A percentile compares a stretch with the other conserved stretches of the same genome.
Evolutionary conservation across 2,888 invertebrate species (phyloP).

Genomic region (Eurytoma adleriae): DNA sequence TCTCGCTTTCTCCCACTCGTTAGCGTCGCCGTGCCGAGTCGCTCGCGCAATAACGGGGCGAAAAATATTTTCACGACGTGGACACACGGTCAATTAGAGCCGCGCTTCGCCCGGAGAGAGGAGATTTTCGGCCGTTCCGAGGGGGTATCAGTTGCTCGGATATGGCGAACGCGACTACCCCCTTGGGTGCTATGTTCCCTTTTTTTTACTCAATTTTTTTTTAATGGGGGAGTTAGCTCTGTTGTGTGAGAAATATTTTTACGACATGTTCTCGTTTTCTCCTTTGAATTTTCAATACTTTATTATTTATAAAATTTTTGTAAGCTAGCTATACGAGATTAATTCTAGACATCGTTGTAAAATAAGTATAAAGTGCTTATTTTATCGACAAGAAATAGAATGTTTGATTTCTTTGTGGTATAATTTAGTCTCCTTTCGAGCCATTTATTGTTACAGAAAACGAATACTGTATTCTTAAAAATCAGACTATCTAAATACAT

Average conservation of each 20-base stretch:
- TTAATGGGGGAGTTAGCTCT: neutral
- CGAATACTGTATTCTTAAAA: too few relatives aligned
- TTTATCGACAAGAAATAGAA: too few relatives aligned
- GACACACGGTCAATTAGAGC: constrained; percentile 21
- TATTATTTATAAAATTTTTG: too few relatives aligned
- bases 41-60: neutral
- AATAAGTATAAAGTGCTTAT: too few relatives aligned
- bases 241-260: neutral
- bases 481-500: too few relatives aligned
- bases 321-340: too few relatives aligned
- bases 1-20: constrained; percentile 19
- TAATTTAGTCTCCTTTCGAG: too few relatives aligned
- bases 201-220: neutral
- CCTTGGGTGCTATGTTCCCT: neutral
- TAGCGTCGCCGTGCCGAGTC: neutral
- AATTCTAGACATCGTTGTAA: too few relatives aligned
- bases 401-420: too few relatives aligned
- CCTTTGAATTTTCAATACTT: neutral
- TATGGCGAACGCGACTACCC: neutral
- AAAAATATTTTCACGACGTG: constrained; percentile 35
- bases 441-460: too few relatives aligned
- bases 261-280: neutral
- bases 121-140: neutral
- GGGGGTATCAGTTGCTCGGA: neutral
- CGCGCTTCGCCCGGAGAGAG: neutral